A percentile compares a stretch with the other conserved stretches of the same genome.
Evolutionary conservation across 1,140 invertebrate genomes (phyloP).

Genomic region (Macrostomum lignano): DNA sequence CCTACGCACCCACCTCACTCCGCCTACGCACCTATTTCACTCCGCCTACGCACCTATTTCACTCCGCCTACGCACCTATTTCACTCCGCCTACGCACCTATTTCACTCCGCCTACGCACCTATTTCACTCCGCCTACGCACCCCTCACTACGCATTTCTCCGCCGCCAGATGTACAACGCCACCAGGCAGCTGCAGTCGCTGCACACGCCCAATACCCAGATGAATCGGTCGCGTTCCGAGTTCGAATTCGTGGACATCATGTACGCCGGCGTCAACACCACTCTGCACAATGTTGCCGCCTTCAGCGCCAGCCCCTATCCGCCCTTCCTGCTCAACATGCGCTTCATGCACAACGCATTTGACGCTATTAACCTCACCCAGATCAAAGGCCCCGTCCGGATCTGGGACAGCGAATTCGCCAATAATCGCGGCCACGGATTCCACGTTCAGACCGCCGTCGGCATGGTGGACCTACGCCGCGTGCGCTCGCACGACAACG

Average conservation of each 20-base stretch:
- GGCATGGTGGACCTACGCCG: too few relatives aligned
- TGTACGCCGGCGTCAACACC: constrained; percentile 40
- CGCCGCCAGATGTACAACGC: neutral
- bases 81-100: too few relatives aligned
- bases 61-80: too few relatives aligned
- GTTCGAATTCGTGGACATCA: constrained; percentile 45
- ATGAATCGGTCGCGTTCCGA: constrained; percentile 40
- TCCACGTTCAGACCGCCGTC: too few relatives aligned
- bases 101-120: too few relatives aligned
- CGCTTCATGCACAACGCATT: constrained; percentile 53
- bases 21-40: too few relatives aligned
- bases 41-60: too few relatives aligned
- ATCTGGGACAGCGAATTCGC: constrained; percentile 49
- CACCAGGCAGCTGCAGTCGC: neutral
- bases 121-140: too few relatives aligned
- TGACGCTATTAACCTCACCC: constrained; percentile 62
- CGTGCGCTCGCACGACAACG: too few relatives aligned
- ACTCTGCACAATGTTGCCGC: constrained; percentile 37
- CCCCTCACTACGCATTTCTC: neutral
- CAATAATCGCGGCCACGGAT: constrained; percentile 49
- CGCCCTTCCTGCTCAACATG: constrained; percentile 49
- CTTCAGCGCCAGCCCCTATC: constrained; percentile 51
- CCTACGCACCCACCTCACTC: too few relatives aligned
- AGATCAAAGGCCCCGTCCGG: constrained; percentile 44
- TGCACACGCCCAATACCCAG: constrained; percentile 12